Evolutionary conservation across 1,140 invertebrate species (phyloP), one percentile per base, ranked within the genome.

Genomic region (Nasonia vitripennis): DNA sequence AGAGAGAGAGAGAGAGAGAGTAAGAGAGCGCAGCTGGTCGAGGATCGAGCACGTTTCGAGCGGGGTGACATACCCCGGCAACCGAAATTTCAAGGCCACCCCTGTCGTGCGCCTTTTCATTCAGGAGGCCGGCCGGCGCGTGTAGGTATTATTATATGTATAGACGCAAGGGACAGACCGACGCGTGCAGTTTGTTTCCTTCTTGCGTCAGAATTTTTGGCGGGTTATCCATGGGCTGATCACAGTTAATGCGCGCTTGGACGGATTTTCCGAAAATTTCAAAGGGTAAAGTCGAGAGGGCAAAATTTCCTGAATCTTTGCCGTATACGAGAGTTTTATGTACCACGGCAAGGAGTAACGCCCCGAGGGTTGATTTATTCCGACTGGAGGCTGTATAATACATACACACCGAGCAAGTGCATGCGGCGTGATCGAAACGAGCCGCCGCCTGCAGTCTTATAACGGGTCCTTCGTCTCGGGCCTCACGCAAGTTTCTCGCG

Each of bases 21-120:
- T 27, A 14, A 62, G 55, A 62, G 17, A n/a, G 55, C 1, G 78
- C 78, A 80, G 78, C 67, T 80, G 78, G 11, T 12, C 37, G 11
- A 10, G 55, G 27, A 62, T 0, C 48, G 4, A 12, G 31, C 27
- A 27, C 55, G 55, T 62, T 62, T n/a, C 55, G 55, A 62, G 34
- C 55, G 17, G 55, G 55, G 17, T 1, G 55, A 62, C 17, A n/a
- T n/a, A 62, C n/a, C 77, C 51, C 27, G 20, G 10, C 45, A 17
- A 34, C 14, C 51, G 37, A 80, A 80, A 41, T 80, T 80, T 80
- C 78, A 80, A 80, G 78, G 78, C 67, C 78, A 23, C 37, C 68
- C 68, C 27, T 34, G 68, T 31, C 62, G 14, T 20, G n/a, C 62
- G 62, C 34, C 3, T 67, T 67, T 67, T 67, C 31, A 12, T 68